Evolutionary conservation across 2,797 vertebrate genomes (phyloP).

Genomic region (Spinibarbus caldwelli): DNA sequence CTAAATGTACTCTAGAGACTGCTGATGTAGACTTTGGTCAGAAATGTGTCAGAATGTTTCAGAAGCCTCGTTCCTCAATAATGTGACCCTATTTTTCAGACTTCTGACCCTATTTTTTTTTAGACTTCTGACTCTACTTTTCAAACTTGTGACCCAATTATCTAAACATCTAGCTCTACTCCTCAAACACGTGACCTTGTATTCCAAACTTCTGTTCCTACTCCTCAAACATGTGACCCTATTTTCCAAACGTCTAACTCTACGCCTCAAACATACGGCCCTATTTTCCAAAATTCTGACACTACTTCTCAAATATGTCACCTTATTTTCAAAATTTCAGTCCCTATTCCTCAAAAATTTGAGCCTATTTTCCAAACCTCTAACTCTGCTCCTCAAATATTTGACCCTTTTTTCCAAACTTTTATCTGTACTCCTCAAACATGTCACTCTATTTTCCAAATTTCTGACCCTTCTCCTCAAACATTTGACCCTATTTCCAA

Average conservation of each 20-base stretch:
- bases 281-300: too few species aligned
- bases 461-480: neutral
- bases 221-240: neutral
- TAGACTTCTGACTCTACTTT: neutral
- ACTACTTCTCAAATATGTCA: neutral
- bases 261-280: neutral
- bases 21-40: slow-evolving; percentile 49
- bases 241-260: neutral
- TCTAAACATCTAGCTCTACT: neutral
- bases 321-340: neutral
- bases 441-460: neutral
- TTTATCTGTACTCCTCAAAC: neutral
- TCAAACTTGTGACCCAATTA: slow-evolving; percentile 17
- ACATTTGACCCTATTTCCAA: neutral
- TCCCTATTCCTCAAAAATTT: neutral
- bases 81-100: slow-evolving; percentile 23
- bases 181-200: neutral
- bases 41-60: slow-evolving; percentile 1
- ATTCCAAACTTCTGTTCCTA: too few species aligned
- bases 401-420: neutral
- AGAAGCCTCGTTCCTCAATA: neutral
- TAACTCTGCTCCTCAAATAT: neutral
- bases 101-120: neutral
- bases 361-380: neutral
- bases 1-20: neutral